Evolutionary conservation across 2,888 invertebrate genomes (phyloP), one percentile per base, ranked within the genome.

Genomic region (Cryptops parisi): DNA sequence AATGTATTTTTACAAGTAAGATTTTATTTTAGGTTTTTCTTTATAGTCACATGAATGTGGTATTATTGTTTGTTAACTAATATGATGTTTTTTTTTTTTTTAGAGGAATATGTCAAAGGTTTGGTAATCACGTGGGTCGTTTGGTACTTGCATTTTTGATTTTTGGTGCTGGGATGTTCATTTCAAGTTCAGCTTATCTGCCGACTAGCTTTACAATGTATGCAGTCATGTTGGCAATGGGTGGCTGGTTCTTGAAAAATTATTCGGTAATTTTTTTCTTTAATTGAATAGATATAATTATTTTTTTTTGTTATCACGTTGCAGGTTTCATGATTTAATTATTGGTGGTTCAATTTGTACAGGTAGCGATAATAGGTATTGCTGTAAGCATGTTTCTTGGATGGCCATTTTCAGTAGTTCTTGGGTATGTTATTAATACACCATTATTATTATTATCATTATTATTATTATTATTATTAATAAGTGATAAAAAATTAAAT

Each of bases 381-480:
- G 97, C 94, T 0, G 76, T 84, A 27, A 86, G 89, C 26, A 76
- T 88, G 19, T 66, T 81, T 62, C 60, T 80, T 70, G 90, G 96
- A 59, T 98, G 98, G 98, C 98, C 98, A 1, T 98, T 98, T 76
- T 89, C 91, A 55, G 94, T 82, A 0, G 70, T 94, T n/a, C 74
- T 97, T 21, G 94, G 96, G 75, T 75, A 68, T 60, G 60, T 59
- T 43, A 21, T 15, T 47, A 26, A 45, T 40, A 25, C 17, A 22
- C 19, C 25, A n/a, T n/a, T n/a, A n/a, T n/a, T n/a, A n/a, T n/a
- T n/a, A n/a, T n/a, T n/a, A n/a, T n/a, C n/a, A n/a, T n/a, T n/a
- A n/a, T n/a, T n/a, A n/a, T n/a, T n/a, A n/a, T n/a, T n/a, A n/a
- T n/a, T n/a, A n/a, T n/a, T n/a, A n/a, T n/a, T n/a, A n/a, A n/a